phyloP scores from a whole-genome alignment of 1,140 invertebrate genomes.

The Tenebrio molitor region DNA sequence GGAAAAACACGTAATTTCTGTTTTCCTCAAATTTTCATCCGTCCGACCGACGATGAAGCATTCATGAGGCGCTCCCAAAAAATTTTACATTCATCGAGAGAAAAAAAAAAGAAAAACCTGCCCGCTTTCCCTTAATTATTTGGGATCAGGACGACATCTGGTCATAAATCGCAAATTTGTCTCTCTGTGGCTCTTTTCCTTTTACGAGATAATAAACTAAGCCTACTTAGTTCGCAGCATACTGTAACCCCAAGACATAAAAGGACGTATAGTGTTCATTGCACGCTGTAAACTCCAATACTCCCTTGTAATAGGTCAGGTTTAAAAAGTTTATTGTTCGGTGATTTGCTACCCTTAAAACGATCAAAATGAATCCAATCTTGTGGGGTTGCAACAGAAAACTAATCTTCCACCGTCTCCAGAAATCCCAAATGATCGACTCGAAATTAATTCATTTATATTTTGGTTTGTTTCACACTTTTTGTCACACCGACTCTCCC shows the following conservation, averaged over 20 bases:
- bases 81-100: too few species aligned
- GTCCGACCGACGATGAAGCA: too few species aligned
- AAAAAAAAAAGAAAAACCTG: too few species aligned
- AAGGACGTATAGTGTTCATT: not conserved
- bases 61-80: too few species aligned
- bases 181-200: not conserved
- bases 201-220: constrained; percentile 6
- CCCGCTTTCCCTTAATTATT: too few species aligned
- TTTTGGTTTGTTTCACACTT: too few species aligned
- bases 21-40: not conserved
- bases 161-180: constrained; percentile 17
- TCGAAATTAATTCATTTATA: too few species aligned
- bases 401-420: too few species aligned
- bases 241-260: not conserved
- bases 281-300: not conserved
- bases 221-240: not conserved
- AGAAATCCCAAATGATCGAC: too few species aligned
- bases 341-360: not conserved
- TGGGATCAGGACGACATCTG: too few species aligned
- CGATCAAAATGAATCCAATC: not conserved
- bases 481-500: too few species aligned
- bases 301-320: not conserved
- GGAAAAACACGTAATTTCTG: not conserved
- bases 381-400: too few species aligned
- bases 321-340: not conserved